These are phyloP conservation scores for Tinamus guttatus DNA, from an alignment of 2,113 vertebrate species.

Conservation along the genomic window DNA sequence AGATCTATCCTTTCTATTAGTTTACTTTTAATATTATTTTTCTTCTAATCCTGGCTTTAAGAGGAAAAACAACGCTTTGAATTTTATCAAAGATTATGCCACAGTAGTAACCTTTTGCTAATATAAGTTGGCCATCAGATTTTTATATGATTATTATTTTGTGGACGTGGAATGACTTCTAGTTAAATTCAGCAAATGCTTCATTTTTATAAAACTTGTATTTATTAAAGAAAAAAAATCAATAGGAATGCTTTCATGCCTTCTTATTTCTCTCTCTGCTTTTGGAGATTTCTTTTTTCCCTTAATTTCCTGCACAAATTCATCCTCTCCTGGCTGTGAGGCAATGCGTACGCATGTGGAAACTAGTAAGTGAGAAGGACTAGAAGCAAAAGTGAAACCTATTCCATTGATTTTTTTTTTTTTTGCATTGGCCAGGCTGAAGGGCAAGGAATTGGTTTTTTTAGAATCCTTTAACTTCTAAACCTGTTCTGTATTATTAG, in stretches of 20 bases:
- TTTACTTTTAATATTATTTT: background rate
- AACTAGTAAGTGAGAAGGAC: conserved; percentile 5
- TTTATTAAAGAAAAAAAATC: background rate
- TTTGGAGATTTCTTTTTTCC: background rate
- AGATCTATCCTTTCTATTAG: background rate
- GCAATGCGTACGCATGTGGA: background rate
- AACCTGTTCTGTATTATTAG: background rate
- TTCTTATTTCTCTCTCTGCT: background rate
- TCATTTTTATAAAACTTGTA: conserved; percentile 12
- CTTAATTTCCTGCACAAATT: background rate
- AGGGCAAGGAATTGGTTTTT: conserved; percentile 28
- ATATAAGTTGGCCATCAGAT: background rate
- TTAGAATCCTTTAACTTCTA: conserved; percentile 44
- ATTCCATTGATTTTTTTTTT: conserved; percentile 24
- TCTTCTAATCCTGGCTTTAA: background rate
- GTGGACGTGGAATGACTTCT: background rate
- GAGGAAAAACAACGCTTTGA: background rate
- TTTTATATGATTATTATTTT: background rate
- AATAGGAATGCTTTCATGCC: background rate
- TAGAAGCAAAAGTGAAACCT: conserved; percentile 12
- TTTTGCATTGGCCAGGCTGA: conserved; percentile 13
- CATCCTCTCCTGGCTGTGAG: background rate
- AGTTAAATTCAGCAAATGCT: background rate
- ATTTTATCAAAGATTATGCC: background rate
- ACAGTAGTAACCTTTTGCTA: background rate